Evolutionary conservation across 2,797 vertebrate genomes (phyloP).

Genomic region (Gastrophryne carolinensis): DNA sequence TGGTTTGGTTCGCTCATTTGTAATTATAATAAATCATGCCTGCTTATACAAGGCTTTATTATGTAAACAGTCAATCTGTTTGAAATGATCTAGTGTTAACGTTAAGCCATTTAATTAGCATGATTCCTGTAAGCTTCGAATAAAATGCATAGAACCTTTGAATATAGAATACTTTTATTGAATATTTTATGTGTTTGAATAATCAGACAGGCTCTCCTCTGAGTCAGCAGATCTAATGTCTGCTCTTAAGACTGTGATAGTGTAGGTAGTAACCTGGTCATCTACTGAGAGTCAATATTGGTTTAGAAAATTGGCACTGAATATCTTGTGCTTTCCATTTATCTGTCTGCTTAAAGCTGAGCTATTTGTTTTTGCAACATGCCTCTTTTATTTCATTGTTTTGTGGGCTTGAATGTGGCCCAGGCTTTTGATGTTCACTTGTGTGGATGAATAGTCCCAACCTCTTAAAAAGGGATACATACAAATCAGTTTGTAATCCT

Average conservation of each 20-base stretch:
- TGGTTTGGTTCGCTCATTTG: too few relatives aligned
- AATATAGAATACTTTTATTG: slow-evolving; percentile 21
- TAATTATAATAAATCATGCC: too few relatives aligned
- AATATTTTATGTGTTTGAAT: slow-evolving; percentile 24
- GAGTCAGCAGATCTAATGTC: slow-evolving; percentile 12
- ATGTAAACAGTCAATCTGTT: not conserved
- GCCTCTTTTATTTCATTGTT: too few relatives aligned
- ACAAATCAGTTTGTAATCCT: too few relatives aligned
- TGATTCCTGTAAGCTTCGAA: not conserved
- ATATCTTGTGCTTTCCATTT: slow-evolving; percentile 4
- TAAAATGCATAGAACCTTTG: slow-evolving; percentile 11
- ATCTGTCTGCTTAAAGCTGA: not conserved
- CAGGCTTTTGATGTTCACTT: not conserved
- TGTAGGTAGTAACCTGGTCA: slow-evolving; percentile 1
- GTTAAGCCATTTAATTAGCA: not conserved
- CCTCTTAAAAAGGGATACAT: too few relatives aligned
- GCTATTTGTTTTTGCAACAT: too few relatives aligned
- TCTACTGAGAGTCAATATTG: slow-evolving; percentile 23
- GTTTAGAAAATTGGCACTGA: slow-evolving; percentile 26
- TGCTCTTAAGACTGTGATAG: not conserved
- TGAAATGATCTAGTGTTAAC: not conserved
- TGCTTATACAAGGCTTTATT: too few relatives aligned
- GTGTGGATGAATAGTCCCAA: not conserved
- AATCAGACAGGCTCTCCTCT: not conserved
- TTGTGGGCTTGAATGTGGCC: too few relatives aligned